Conservation (phyloP, 2,113 vertebrate species). For the Myiagra hebetior region DNA sequence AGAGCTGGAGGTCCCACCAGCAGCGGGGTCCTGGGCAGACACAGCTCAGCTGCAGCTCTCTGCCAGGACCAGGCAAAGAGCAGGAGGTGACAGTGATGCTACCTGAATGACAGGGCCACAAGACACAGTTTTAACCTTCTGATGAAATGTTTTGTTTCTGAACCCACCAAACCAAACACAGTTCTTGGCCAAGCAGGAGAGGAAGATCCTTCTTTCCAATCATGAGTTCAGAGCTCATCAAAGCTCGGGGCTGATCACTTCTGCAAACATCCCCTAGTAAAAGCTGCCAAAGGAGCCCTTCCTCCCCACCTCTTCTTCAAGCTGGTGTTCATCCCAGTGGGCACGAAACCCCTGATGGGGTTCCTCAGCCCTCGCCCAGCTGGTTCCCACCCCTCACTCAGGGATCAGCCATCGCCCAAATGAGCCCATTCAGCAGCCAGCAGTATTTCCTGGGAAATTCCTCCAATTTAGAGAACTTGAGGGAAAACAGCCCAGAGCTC, state of each 20-base stretch:
- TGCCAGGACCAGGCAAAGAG: not conserved
- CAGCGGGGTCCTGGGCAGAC: not conserved
- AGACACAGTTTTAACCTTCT: not conserved
- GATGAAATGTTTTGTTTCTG: not conserved
- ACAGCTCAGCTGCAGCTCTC: not conserved
- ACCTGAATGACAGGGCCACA: rapidly evolving
- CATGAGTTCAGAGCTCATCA: not conserved
- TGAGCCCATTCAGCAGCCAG: not conserved
- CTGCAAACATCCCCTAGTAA: not conserved
- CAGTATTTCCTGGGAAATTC: not conserved
- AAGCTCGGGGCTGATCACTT: not conserved
- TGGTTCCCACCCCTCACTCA: not conserved
- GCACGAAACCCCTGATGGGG: not conserved
- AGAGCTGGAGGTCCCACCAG: not conserved
- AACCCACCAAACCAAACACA: not conserved
- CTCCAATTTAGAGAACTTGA: not conserved
- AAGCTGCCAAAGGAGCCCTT: not conserved
- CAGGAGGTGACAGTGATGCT: not conserved
- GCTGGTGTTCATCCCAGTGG: not conserved
- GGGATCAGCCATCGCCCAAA: rapidly evolving
- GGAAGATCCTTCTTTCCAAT: not conserved
- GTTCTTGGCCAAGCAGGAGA: not conserved
- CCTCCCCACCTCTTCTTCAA: not conserved
- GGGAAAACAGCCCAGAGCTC: not conserved
- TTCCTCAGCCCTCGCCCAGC: not conserved